A percentile compares a stretch with the other conserved stretches of the same genome.
These are phyloP conservation scores for Crossocerus cetratus DNA, from an alignment of 2,888 invertebrate genomes.

Conservation along the genomic window DNA sequence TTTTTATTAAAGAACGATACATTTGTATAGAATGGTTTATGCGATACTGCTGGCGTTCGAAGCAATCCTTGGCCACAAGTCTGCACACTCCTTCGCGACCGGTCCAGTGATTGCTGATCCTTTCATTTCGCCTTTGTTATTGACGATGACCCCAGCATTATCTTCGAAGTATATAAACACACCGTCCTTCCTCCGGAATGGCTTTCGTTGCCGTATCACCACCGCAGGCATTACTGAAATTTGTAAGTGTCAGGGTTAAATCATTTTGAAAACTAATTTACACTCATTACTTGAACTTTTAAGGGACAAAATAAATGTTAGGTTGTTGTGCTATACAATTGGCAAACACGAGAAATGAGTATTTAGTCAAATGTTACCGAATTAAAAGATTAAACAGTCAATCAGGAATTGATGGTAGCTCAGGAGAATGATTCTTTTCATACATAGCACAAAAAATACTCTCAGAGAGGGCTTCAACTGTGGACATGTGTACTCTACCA, in stretches of 20 bases:
- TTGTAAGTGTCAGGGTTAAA: not conserved
- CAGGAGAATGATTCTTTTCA: no score
- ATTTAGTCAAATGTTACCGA: no score
- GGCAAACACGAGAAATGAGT: no score
- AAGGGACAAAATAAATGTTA: no score
- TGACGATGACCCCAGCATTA: conserved; percentile 99
- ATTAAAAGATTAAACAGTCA: no score
- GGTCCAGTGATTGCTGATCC: conserved; percentile 99
- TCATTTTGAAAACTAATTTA: not conserved
- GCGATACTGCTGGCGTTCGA: conserved; percentile 99
- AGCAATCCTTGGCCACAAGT: conserved; percentile 99
- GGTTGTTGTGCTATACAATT: no score
- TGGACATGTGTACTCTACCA: no score
- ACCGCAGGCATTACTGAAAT: conserved; percentile 98
- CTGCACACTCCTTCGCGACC: conserved; percentile 99
- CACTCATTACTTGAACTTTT: not conserved
- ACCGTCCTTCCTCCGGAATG: conserved; percentile 99
- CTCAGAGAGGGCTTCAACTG: no score
- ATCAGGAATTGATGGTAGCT: no score
- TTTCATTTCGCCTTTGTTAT: conserved; percentile 99
- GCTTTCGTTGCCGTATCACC: conserved; percentile 98
- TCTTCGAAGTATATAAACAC: conserved; percentile 99
- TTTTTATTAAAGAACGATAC: conserved; percentile 60
- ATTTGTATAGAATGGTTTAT: conserved; percentile 78
- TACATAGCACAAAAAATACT: no score